Conservation (phyloP, 2,113 vertebrate genomes). For the Tragelaphus strepsiceros region DNA sequence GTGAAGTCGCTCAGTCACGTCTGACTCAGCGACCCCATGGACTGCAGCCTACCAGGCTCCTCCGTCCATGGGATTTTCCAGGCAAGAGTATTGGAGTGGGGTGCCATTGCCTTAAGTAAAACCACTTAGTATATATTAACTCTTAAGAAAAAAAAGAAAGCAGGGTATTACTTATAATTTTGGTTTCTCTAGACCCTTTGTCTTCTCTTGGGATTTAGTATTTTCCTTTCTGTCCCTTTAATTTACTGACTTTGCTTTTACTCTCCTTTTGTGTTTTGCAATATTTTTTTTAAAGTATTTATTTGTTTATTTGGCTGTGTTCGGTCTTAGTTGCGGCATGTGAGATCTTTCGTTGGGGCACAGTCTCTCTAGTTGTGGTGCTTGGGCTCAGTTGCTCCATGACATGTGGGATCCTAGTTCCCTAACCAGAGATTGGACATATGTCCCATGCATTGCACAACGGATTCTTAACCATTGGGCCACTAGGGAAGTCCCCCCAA, state of each 20-base stretch:
- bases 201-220: background rate
- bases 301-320: background rate
- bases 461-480: background rate
- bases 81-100: too few species aligned
- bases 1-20: too few species aligned
- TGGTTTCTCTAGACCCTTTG: background rate
- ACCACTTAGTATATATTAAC: background rate
- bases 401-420: background rate
- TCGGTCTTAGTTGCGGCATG: background rate
- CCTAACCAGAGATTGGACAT: background rate
- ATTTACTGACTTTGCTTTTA: slow-evolving; percentile 26
- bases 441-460: background rate
- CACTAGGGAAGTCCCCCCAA: background rate
- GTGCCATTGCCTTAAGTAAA: background rate
- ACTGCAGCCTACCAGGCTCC: too few species aligned
- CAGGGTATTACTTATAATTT: background rate
- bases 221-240: background rate
- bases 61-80: too few species aligned
- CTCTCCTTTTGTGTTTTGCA: background rate
- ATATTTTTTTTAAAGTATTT: background rate
- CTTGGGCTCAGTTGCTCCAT: background rate
- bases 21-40: too few species aligned
- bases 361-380: background rate
- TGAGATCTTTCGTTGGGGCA: background rate
- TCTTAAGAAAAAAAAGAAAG: background rate